Conservation (phyloP, 2,888 invertebrate species). For the Pterostichus madidus region DNA sequence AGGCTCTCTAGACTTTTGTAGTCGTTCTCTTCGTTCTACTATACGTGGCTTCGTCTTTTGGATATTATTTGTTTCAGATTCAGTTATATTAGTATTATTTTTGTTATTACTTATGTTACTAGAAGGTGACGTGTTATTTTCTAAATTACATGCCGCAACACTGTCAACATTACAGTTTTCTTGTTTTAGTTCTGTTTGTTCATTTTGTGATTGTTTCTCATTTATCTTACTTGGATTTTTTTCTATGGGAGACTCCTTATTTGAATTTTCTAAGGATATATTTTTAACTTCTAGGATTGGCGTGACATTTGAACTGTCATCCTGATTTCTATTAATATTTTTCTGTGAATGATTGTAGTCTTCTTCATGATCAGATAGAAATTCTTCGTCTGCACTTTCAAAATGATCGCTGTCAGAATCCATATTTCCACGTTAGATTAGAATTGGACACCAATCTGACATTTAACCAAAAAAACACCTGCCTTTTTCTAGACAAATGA, state of each 20-base stretch:
- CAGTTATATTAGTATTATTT: conserved; percentile 54
- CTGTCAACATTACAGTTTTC: conserved; percentile 6
- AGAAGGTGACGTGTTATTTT: conserved; percentile 37
- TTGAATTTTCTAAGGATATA: conserved; percentile 17
- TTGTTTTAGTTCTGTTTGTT: conserved; percentile 8
- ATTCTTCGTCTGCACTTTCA: conserved; percentile 88
- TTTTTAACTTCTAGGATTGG: conserved; percentile 63
- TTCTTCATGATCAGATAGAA: conserved; percentile 78
- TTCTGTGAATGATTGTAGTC: conserved; percentile 76
- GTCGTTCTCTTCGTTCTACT: conserved; percentile 66
- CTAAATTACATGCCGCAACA: background rate
- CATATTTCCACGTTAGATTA: conserved; percentile 71
- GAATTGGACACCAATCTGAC: conserved; percentile 2
- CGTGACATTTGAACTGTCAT: conserved; percentile 75
- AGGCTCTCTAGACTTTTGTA: conserved; percentile 62
- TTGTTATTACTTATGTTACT: conserved; percentile 38
- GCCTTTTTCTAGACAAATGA: conserved; percentile 39
- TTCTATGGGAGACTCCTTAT: conserved; percentile 11
- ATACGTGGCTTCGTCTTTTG: conserved; percentile 63
- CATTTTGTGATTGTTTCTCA: conserved; percentile 22
- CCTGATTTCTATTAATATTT: conserved; percentile 75
- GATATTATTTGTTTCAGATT: conserved; percentile 52
- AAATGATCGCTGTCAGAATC: conserved; percentile 88
- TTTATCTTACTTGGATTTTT: conserved; percentile 19
- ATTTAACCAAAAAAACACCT: conserved; percentile 52